Evolutionary conservation across 2,888 invertebrate species (phyloP).

Genomic region (Rhamphomyia laevipes): DNA sequence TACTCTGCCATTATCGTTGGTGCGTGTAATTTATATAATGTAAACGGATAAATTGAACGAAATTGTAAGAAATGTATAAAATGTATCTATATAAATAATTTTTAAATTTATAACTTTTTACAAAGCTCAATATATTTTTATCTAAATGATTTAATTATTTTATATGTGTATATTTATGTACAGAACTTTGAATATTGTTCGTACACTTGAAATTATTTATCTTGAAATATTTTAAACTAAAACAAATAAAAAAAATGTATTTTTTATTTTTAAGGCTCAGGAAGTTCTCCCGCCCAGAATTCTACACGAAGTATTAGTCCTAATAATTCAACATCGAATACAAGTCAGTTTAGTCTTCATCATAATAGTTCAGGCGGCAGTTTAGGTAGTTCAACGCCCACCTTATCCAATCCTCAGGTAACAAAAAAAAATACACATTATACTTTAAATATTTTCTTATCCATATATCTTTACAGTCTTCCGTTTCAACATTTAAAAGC

Average conservation of each 20-base stretch:
- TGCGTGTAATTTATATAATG: too few relatives aligned
- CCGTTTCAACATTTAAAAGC: slow-evolving; percentile 37
- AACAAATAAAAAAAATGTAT: not conserved
- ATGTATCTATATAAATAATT: too few relatives aligned
- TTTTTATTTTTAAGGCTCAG: slow-evolving; percentile 30
- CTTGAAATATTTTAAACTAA: too few relatives aligned
- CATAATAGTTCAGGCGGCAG: slow-evolving; percentile 37
- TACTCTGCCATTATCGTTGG: too few relatives aligned
- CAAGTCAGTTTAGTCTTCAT: slow-evolving; percentile 38
- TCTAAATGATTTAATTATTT: too few relatives aligned
- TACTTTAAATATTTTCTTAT: not conserved
- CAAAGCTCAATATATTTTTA: too few relatives aligned
- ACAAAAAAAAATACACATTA: slow-evolving; percentile 5
- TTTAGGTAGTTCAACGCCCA: slow-evolving; percentile 37
- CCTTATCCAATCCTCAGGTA: slow-evolving; percentile 36
- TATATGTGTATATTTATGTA: too few relatives aligned
- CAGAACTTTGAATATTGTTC: too few relatives aligned
- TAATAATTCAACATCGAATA: slow-evolving; percentile 35
- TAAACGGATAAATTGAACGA: too few relatives aligned
- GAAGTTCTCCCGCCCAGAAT: slow-evolving; percentile 40
- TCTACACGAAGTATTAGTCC: slow-evolving; percentile 39
- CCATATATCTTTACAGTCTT: slow-evolving; percentile 26
- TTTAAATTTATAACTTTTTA: too few relatives aligned
- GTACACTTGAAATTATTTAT: too few relatives aligned
- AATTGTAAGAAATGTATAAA: too few relatives aligned